These are phyloP conservation scores for Norana najaformis DNA, from an alignment of 2,888 invertebrate species.

Conservation along the genomic window DNA sequence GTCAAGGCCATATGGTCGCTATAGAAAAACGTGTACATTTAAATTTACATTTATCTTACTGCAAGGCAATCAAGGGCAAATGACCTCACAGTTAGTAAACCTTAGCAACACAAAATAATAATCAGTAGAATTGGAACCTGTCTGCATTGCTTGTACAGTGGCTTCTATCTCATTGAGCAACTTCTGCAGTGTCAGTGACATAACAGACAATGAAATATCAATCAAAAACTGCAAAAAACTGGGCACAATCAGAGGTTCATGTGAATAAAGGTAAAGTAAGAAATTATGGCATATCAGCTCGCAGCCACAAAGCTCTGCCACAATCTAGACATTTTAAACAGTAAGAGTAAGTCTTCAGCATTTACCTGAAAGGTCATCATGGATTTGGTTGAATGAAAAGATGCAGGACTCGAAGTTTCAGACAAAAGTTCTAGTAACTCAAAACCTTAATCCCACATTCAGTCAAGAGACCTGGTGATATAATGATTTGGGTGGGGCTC, in stretches of 20 bases:
- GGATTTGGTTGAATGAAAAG: no score
- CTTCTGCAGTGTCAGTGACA: neutral
- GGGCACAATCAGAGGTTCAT: neutral
- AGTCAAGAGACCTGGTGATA: neutral
- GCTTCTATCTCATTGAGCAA: neutral
- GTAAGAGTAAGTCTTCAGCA: no score
- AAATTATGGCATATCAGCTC: neutral
- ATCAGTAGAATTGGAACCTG: neutral
- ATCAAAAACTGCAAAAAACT: neutral
- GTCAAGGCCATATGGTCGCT: no score
- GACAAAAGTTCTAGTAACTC: no score
- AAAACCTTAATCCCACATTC: no score
- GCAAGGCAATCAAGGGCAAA: neutral
- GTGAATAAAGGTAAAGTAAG: neutral
- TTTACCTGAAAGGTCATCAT: neutral
- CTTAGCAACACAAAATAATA: neutral
- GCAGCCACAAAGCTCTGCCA: neutral
- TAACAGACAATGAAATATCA: neutral
- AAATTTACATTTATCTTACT: no score
- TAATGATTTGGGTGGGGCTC: neutral
- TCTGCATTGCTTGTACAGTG: neutral
- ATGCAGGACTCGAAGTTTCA: no score
- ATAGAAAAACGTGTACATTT: no score
- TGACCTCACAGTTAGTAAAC: neutral
- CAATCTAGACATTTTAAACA: neutral